Conservation (phyloP, 2,888 invertebrate genomes). For the Malacosoma neustria region DNA sequence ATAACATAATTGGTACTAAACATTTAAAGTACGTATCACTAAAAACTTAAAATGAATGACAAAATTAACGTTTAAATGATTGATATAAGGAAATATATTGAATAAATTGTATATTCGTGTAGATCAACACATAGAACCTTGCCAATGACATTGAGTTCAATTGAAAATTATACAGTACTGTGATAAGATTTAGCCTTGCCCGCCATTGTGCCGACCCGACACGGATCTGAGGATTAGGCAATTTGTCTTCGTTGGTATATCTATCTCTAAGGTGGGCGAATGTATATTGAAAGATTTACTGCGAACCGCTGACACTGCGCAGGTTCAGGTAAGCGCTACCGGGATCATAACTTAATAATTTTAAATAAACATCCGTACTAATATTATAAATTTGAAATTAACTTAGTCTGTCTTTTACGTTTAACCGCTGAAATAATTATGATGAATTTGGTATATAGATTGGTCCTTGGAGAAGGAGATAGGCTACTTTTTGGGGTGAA, state of each 20-base stretch:
- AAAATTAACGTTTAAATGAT: too few species aligned
- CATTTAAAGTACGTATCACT: too few species aligned
- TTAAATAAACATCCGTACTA: too few species aligned
- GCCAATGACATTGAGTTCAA: constrained; percentile 37
- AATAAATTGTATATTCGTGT: background rate
- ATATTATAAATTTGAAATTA: too few species aligned
- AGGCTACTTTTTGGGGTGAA: too few species aligned
- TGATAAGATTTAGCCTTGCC: constrained; percentile 31
- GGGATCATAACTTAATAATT: background rate
- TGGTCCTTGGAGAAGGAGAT: too few species aligned
- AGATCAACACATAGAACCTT: constrained; percentile 14
- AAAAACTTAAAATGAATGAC: too few species aligned
- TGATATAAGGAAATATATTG: too few species aligned
- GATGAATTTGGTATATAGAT: too few species aligned
- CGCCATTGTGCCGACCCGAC: constrained; percentile 14
- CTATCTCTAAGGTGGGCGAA: background rate
- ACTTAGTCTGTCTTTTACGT: too few species aligned
- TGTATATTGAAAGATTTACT: background rate
- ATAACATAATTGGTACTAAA: too few species aligned
- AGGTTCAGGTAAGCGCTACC: background rate
- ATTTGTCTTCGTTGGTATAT: constrained; percentile 11
- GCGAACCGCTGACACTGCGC: background rate
- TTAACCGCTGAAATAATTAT: too few species aligned
- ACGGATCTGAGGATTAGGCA: constrained; percentile 26
- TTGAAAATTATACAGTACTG: constrained; percentile 23